phyloP scores from a whole-genome alignment of 2,888 invertebrate species.

The Pristionchus exspectatus region DNA sequence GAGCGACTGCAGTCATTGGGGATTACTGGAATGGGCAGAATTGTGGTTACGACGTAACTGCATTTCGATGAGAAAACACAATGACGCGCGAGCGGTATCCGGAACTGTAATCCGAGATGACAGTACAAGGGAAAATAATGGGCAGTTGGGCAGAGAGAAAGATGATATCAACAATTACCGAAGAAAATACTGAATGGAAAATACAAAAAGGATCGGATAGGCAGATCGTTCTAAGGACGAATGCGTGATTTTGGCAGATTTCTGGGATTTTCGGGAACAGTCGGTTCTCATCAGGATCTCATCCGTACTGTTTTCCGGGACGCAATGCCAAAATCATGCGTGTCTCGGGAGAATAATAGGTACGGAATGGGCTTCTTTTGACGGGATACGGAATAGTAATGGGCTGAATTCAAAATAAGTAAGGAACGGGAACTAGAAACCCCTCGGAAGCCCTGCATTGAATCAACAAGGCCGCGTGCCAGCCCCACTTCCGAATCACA shows the following conservation, averaged over 20 bases:
- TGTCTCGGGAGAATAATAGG: not conserved
- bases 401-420: not conserved
- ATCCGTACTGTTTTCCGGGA: not conserved
- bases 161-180: slow-evolving; percentile 8
- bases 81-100: not conserved
- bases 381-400: not conserved
- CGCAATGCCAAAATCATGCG: not conserved
- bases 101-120: not conserved
- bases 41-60: not conserved
- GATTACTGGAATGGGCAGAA: not conserved
- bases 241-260: not conserved
- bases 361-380: not conserved
- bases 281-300: not conserved
- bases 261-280: not conserved
- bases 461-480: not conserved
- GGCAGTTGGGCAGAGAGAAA: not conserved
- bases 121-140: not conserved
- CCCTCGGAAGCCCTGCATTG: not conserved
- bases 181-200: not conserved
- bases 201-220: not conserved
- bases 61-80: not conserved
- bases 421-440: not conserved
- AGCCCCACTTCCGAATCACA: not conserved
- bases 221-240: not conserved
- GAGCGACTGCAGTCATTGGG: not conserved